Evolutionary conservation across 2,888 invertebrate species (phyloP).

Genomic region (Holacanthella duospinosa): DNA sequence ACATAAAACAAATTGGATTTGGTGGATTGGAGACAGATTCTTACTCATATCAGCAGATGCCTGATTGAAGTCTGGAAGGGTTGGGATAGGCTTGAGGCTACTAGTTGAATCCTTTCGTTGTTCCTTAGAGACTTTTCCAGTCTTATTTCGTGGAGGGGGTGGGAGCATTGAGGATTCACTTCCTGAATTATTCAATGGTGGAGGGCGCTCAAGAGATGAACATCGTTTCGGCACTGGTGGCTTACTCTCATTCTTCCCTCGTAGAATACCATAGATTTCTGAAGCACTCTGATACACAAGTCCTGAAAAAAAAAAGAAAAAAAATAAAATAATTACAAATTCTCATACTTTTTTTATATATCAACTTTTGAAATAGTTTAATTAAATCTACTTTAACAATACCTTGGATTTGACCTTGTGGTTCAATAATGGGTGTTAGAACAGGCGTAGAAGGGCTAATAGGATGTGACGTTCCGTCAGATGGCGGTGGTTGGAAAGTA

Average conservation of each 20-base stretch:
- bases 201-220: slow-evolving; percentile 73
- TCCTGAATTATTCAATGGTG: slow-evolving; percentile 20
- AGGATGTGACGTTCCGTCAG: slow-evolving; percentile 45
- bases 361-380: background rate
- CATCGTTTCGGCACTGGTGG: slow-evolving; percentile 71
- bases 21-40: slow-evolving; percentile 13
- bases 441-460: slow-evolving; percentile 40
- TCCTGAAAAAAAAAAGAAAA: slow-evolving; percentile 12
- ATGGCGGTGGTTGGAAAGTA: slow-evolving; percentile 67
- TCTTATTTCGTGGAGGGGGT: slow-evolving; percentile 19
- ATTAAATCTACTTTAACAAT: background rate
- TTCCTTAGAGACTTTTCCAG: slow-evolving; percentile 17
- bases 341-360: background rate
- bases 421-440: slow-evolving; percentile 38
- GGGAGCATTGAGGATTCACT: slow-evolving; percentile 11
- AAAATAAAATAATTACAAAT: background rate
- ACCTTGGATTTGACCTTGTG: slow-evolving; percentile 38
- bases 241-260: slow-evolving; percentile 42
- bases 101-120: slow-evolving; percentile 19
- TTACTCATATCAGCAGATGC: slow-evolving; percentile 41
- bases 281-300: slow-evolving; percentile 34
- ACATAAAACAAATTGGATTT: no score
- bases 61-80: slow-evolving; percentile 40
- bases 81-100: slow-evolving; percentile 25
- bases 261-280: slow-evolving; percentile 33